phyloP scores from a whole-genome alignment of 2,797 vertebrate genomes.

The Characodon lateralis region DNA sequence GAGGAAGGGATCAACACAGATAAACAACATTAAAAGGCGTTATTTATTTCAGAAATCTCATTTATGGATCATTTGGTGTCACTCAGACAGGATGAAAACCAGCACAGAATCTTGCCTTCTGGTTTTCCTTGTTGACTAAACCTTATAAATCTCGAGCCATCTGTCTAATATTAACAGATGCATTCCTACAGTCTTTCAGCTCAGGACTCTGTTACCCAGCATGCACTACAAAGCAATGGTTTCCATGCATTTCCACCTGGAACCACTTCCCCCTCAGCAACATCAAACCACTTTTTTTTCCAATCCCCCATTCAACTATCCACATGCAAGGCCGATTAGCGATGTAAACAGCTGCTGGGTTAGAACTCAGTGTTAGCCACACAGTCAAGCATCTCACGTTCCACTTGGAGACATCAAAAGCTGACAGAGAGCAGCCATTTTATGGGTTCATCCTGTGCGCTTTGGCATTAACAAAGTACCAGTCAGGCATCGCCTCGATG shows the following conservation, averaged over 20 bases:
- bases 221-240: conserved; percentile 69
- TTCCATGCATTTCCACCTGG: conserved; percentile 70
- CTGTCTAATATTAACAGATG: conserved; percentile 7
- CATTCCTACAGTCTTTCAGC: conserved; percentile 13
- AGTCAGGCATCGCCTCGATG: conserved; percentile 63
- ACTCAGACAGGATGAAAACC: neutral
- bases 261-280: conserved; percentile 47
- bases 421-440: conserved; percentile 62
- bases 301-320: conserved; percentile 50
- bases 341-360: conserved; percentile 60
- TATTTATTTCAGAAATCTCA: neutral
- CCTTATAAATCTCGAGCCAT: conserved; percentile 13
- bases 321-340: conserved; percentile 69
- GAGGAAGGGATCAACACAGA: conserved; percentile 8
- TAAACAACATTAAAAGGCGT: conserved; percentile 3
- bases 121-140: conserved; percentile 6
- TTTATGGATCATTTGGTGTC: neutral
- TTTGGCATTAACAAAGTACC: conserved; percentile 68
- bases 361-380: conserved; percentile 69
- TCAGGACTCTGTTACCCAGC: conserved; percentile 58
- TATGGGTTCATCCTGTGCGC: conserved; percentile 69
- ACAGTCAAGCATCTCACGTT: conserved; percentile 70
- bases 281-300: conserved; percentile 58
- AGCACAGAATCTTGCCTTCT: neutral
- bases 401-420: conserved; percentile 69